These are phyloP conservation scores for Mus spretus DNA, from an alignment of 2,797 vertebrate species.

Conservation along the genomic window DNA sequence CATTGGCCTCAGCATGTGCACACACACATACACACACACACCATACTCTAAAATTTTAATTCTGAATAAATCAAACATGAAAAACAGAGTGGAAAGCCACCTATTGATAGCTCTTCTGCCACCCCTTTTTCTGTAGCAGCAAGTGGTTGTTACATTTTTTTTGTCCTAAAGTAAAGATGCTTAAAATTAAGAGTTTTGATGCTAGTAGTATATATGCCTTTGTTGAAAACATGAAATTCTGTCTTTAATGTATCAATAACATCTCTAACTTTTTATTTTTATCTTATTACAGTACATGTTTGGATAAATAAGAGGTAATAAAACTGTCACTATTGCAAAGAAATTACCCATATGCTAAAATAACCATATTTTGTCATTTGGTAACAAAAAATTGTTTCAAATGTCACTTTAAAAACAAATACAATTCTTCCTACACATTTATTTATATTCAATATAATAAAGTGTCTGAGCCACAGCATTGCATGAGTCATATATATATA, in stretches of 20 bases:
- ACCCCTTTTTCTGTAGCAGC: constrained; percentile 5
- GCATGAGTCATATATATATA: not conserved
- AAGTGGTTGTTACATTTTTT: not conserved
- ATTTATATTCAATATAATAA: not conserved
- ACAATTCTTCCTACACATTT: constrained; percentile 21
- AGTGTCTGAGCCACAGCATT: constrained; percentile 22
- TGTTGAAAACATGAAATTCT: constrained; percentile 54
- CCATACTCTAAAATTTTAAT: constrained; percentile 55
- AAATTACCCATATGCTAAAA: not conserved
- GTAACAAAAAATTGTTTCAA: constrained; percentile 34
- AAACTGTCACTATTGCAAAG: constrained; percentile 35
- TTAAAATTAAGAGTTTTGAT: constrained; percentile 41
- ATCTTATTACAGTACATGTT: not conserved
- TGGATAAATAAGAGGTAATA: not conserved
- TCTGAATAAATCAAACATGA: constrained; percentile 53
- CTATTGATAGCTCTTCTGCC: not conserved
- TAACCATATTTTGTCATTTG: constrained; percentile 42
- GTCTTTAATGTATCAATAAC: not conserved
- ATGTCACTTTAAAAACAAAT: constrained; percentile 61
- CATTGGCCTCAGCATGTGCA: not conserved
- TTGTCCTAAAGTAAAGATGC: constrained; percentile 27
- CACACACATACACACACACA: not conserved
- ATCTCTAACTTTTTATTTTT: constrained; percentile 56
- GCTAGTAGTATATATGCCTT: not conserved
- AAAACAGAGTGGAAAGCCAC: constrained; percentile 46